phyloP scores from a whole-genome alignment of 2,113 vertebrate species.

The Tinamus guttatus region DNA sequence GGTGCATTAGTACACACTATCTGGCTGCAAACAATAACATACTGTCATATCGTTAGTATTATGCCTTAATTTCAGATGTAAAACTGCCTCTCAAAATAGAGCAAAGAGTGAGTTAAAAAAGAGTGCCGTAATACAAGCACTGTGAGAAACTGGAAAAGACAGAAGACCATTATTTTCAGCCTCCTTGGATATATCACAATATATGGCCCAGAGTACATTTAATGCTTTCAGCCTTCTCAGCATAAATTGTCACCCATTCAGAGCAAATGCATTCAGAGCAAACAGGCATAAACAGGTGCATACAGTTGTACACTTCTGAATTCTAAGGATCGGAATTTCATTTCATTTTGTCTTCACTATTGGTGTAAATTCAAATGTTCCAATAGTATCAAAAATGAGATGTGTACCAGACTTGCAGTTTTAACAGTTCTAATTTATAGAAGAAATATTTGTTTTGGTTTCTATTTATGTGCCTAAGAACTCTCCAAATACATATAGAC shows the following conservation, averaged over 20 bases:
- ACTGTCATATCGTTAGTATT: slow-evolving; percentile 7
- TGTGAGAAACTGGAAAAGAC: slow-evolving; percentile 53
- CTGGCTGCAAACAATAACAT: slow-evolving; percentile 23
- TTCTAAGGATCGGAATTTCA: not conserved
- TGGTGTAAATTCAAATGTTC: not conserved
- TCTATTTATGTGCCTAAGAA: not conserved
- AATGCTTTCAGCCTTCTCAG: not conserved
- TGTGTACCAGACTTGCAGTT: not conserved
- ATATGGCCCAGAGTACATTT: slow-evolving; percentile 35
- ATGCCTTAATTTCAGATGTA: slow-evolving; percentile 30
- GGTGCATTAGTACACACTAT: not conserved
- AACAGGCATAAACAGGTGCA: not conserved
- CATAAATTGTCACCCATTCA: slow-evolving; percentile 34
- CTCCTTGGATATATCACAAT: slow-evolving; percentile 22
- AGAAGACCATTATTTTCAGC: slow-evolving; percentile 42
- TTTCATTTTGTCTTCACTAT: not conserved
- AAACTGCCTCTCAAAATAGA: slow-evolving; percentile 41
- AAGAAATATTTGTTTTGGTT: not conserved
- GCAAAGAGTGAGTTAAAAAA: slow-evolving; percentile 7
- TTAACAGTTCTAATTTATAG: not conserved
- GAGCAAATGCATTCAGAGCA: not conserved
- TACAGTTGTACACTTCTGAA: not conserved
- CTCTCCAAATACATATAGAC: not conserved
- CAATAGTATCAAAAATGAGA: not conserved
- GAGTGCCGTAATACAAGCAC: slow-evolving; percentile 8